phyloP scores from a whole-genome alignment of 2,113 vertebrate species.

The Chaetorhynchus papuensis region DNA sequence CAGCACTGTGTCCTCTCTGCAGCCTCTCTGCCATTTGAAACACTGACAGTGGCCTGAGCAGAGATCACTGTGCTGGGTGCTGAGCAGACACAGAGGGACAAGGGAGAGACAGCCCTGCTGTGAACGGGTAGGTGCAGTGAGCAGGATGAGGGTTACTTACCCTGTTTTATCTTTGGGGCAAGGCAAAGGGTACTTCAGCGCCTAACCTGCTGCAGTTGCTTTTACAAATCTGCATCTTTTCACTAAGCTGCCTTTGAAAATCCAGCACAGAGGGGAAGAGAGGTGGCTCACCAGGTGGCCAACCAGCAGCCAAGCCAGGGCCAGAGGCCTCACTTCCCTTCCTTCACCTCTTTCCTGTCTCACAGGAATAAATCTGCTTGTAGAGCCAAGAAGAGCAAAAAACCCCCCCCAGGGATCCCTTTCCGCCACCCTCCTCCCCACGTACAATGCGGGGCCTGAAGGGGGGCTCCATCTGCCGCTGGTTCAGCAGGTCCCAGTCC shows the following conservation, averaged over 20 bases:
- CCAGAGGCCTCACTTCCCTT: neutral
- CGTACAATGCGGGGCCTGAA: conserved; percentile 94
- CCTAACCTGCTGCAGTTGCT: neutral
- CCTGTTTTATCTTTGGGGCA: neutral
- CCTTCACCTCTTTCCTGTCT: neutral
- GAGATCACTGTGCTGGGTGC: neutral
- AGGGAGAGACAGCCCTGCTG: neutral
- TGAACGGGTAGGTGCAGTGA: neutral
- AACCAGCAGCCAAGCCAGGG: neutral
- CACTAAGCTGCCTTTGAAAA: neutral
- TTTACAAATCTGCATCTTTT: neutral
- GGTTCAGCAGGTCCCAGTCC: conserved; percentile 89
- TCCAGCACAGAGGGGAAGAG: neutral
- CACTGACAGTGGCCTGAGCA: neutral
- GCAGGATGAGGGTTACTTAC: neutral
- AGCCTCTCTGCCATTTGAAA: neutral
- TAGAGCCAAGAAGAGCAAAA: neutral
- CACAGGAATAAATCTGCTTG: neutral
- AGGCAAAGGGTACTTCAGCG: neutral
- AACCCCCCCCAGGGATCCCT: rapidly evolving
- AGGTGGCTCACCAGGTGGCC: neutral
- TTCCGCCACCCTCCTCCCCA: neutral
- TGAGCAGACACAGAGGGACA: neutral
- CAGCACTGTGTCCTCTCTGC: neutral
- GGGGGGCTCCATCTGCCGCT: conserved; percentile 86